These are phyloP conservation scores for Otocyon megalotis DNA, from an alignment of 2,113 vertebrate species.

Conservation along the genomic window DNA sequence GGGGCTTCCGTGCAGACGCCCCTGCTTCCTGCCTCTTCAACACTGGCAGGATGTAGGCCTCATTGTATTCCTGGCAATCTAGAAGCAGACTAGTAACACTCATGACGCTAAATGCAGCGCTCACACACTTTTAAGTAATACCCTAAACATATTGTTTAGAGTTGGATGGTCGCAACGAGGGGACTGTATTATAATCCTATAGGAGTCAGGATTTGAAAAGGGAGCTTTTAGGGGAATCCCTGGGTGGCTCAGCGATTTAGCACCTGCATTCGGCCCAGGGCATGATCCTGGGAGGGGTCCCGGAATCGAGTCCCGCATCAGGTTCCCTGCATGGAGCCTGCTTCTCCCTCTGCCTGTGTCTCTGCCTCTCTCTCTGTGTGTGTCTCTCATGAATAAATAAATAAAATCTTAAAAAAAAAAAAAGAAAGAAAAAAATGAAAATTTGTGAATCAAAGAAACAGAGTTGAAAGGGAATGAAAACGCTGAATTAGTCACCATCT, in stretches of 20 bases:
- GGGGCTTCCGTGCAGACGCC: not conserved
- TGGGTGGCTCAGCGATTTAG: too few species aligned
- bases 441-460: not conserved
- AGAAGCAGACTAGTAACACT: constrained; percentile 66
- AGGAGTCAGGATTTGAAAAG: not conserved
- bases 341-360: too few species aligned
- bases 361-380: too few species aligned
- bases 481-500: not conserved
- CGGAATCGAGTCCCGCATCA: too few species aligned
- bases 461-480: not conserved
- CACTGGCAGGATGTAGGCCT: not conserved
- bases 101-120: constrained; percentile 54
- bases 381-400: too few species aligned
- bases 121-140: constrained; percentile 73
- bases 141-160: constrained; percentile 63
- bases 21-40: constrained; percentile 33
- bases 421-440: not conserved
- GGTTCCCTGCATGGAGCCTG: too few species aligned
- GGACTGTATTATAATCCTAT: constrained; percentile 62
- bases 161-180: constrained; percentile 63
- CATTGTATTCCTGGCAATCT: constrained; percentile 53
- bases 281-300: too few species aligned
- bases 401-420: too few species aligned
- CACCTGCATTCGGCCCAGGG: too few species aligned
- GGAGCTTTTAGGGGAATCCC: not conserved